Evolutionary conservation across 2,888 invertebrate species (phyloP).

Genomic region (Ecdyonurus torrentis): DNA sequence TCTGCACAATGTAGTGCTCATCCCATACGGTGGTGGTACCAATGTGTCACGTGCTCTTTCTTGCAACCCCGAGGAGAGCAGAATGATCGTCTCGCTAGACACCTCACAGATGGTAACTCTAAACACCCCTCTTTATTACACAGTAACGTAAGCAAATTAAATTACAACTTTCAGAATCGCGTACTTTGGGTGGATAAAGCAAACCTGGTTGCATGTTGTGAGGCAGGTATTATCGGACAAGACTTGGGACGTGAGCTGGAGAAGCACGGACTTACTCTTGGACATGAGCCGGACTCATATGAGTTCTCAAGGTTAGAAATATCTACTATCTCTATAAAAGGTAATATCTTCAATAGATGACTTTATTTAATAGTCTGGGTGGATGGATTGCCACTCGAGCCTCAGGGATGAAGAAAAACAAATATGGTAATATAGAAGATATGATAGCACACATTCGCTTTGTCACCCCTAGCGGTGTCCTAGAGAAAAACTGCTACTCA

Average conservation of each 20-base stretch:
- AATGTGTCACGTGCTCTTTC: slow-evolving; percentile 33
- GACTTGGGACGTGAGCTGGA: slow-evolving; percentile 32
- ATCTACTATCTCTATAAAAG: too few species aligned
- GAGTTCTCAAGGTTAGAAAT: slow-evolving; percentile 28
- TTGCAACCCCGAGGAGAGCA: slow-evolving; percentile 31
- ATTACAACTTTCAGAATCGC: slow-evolving; percentile 28
- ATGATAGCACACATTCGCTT: slow-evolving; percentile 35
- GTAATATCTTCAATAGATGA: too few species aligned
- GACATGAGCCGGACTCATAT: slow-evolving; percentile 41
- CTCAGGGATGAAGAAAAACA: slow-evolving; percentile 45
- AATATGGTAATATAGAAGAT: slow-evolving; percentile 40
- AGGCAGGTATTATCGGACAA: slow-evolving; percentile 36
- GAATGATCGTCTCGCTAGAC: slow-evolving; percentile 38
- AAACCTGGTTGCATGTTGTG: slow-evolving; percentile 34
- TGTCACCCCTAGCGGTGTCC: slow-evolving; percentile 34
- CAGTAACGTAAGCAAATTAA: too few species aligned
- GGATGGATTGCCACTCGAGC: slow-evolving; percentile 44
- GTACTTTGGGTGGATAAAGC: slow-evolving; percentile 38
- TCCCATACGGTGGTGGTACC: slow-evolving; percentile 39
- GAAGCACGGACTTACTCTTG: slow-evolving; percentile 31
- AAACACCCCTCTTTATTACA: too few species aligned
- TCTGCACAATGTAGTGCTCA: slow-evolving; percentile 31
- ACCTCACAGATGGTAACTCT: slow-evolving; percentile 37
- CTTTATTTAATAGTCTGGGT: slow-evolving; percentile 20
- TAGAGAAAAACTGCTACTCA: slow-evolving; percentile 31